These are phyloP conservation scores for Thalassaphorura encarpata DNA, from an alignment of 1,140 invertebrate species.

Conservation along the genomic window DNA sequence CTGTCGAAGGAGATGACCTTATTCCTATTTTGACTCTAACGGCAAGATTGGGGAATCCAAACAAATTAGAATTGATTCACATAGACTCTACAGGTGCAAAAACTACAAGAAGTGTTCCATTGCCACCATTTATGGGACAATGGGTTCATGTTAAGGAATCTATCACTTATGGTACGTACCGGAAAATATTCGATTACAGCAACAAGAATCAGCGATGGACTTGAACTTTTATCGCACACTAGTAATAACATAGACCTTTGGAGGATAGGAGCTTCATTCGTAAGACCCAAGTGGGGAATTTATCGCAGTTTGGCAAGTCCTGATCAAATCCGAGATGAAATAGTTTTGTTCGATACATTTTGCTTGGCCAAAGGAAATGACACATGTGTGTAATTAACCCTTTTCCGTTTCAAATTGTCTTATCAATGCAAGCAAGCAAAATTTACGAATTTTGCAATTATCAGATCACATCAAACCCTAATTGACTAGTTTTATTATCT, in stretches of 20 bases:
- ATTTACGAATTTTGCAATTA: too few relatives aligned
- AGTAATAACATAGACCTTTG: slow-evolving; percentile 15
- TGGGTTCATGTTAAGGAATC: neutral
- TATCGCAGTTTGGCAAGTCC: slow-evolving; percentile 16
- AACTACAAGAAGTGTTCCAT: neutral
- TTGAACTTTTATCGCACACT: neutral
- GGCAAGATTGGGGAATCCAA: neutral
- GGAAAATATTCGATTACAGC: too few relatives aligned
- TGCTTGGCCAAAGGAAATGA: slow-evolving; percentile 10
- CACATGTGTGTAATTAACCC: too few relatives aligned
- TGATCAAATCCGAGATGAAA: slow-evolving; percentile 9
- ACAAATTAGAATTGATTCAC: neutral
- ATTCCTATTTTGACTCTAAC: neutral
- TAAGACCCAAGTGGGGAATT: slow-evolving; percentile 20
- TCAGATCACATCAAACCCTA: too few relatives aligned
- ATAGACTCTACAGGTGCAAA: neutral
- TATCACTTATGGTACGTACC: too few relatives aligned
- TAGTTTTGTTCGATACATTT: slow-evolving; percentile 11
- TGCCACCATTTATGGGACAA: neutral
- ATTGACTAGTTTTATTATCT: slow-evolving; percentile 43
- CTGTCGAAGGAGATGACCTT: neutral
- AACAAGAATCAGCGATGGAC: neutral
- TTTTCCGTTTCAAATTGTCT: too few relatives aligned
- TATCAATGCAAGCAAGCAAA: too few relatives aligned
- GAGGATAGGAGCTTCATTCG: slow-evolving; percentile 8